Percentiles rank a stretch among this genome's conserved stretches.
phyloP scores from a whole-genome alignment of 37 sponge, comb jelly and placozoan species.

The Amphimedon queenslandica region DNA sequence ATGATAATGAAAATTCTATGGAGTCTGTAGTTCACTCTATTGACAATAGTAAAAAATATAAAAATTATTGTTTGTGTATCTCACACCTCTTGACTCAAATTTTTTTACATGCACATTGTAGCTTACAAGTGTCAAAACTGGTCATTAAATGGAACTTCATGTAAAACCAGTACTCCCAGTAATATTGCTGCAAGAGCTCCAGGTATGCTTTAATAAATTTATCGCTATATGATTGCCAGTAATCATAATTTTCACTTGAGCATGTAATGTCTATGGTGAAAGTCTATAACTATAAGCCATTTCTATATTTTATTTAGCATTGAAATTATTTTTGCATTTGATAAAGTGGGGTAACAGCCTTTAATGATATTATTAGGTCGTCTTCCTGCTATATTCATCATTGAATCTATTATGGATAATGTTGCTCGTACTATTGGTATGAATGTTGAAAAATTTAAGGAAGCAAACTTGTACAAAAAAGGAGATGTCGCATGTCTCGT shows the following conservation, averaged over 20 bases:
- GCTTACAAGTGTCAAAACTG: constrained; percentile 71
- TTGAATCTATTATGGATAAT: constrained; percentile 69
- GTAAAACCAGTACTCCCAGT: constrained; percentile 65
- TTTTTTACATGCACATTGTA: constrained; percentile 1
- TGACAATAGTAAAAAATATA: constrained; percentile 34
- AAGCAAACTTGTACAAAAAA: constrained; percentile 54
- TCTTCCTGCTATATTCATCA: constrained; percentile 62
- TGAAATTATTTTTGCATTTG: not conserved
- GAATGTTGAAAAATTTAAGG: constrained; percentile 40
- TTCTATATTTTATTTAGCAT: not conserved
- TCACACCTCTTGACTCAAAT: not conserved
- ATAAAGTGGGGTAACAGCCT: not conserved
- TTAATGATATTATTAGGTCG: constrained; percentile 25
- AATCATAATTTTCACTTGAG: not conserved
- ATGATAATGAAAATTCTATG: constrained; percentile 27
- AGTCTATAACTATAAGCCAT: not conserved
- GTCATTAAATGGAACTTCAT: constrained; percentile 33
- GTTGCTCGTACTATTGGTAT: constrained; percentile 51
- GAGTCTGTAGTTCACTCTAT: constrained; percentile 10
- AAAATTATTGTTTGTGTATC: not conserved
- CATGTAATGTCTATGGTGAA: not conserved
- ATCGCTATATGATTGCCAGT: too few species aligned
- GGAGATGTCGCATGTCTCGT: constrained; percentile 27
- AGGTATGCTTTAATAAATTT: constrained; percentile 24
- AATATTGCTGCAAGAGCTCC: constrained; percentile 64